Evolutionary conservation across 2,797 vertebrate genomes (phyloP).

Genomic region (Spinus pinus): DNA sequence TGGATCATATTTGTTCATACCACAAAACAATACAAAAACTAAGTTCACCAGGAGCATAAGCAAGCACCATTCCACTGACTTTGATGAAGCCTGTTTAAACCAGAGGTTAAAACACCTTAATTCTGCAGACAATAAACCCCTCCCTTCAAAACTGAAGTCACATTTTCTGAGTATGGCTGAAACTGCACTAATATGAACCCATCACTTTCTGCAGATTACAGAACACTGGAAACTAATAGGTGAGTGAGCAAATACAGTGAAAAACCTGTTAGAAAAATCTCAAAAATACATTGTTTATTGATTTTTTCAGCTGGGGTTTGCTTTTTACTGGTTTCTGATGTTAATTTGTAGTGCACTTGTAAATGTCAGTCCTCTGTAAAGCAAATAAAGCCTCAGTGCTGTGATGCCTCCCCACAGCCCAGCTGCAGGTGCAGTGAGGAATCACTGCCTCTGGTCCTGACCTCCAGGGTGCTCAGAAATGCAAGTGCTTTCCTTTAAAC

Average conservation of each 20-base stretch:
- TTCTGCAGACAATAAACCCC: not conserved
- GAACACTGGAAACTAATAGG: not conserved
- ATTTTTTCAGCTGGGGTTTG: not conserved
- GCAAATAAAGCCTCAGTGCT: not conserved
- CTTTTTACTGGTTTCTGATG: not conserved
- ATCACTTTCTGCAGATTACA: not conserved
- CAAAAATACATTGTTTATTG: not conserved
- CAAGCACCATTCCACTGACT: not conserved
- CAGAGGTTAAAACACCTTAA: not conserved
- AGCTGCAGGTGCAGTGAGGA: not conserved
- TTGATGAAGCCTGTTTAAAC: constrained; percentile 26
- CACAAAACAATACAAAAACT: constrained; percentile 15
- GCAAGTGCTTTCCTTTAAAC: not conserved
- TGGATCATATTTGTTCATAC: constrained; percentile 20
- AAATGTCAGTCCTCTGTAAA: not conserved
- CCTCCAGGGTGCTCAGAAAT: not conserved
- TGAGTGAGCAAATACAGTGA: not conserved
- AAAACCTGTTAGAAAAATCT: not conserved
- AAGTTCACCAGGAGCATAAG: constrained; percentile 13
- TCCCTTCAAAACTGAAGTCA: not conserved
- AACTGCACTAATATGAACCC: not conserved
- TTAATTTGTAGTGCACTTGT: not conserved
- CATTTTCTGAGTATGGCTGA: not conserved
- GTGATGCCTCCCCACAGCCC: not conserved
- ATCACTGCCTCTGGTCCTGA: not conserved